Evolutionary conservation across 2,888 invertebrate species (phyloP), one percentile per base, ranked within the genome.

Genomic region (Drosophila subsilvestris): DNA sequence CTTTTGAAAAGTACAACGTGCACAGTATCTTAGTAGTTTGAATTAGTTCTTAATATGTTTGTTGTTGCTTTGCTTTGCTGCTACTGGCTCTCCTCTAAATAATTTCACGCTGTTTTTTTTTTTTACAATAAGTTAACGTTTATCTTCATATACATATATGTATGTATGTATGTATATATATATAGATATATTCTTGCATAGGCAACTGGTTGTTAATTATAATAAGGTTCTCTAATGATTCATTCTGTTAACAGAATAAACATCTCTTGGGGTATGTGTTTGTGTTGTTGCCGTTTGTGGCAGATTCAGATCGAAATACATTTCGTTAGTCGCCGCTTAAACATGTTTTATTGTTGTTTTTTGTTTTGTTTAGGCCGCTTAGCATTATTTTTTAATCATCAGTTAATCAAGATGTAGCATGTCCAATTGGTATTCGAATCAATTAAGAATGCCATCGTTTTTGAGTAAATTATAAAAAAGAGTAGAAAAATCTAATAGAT

Each of bases 401-500:
- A 37, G 61, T 63, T 68, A 69, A 83, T 76, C 29, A 78, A 73
- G 56, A 55, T 62, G 45, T 72, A 76, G 71, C 74, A 66, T 47
- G 74, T 86, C 73, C 75, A 83, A 78, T 78, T 74, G 68, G 47
- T 44, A 82, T 75, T 60, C 67, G 54, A 75, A 74, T 76, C 81
- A 83, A 61, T 62, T 57, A 57, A 74, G 69, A 78, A 37, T 75
- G 81, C 51, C 63, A 37, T 37, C 14, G n/a, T 44, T 49, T 60
- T 75, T 66, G 70, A 80, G 81, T 85, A 85, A 85, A 85, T 85
- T 75, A 88, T 86, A 88, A 79, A 85, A 84, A 86, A 86, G 88
- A 86, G 86, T 86, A 86, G 86, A 86, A 88, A 84, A 88, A 79
- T 88, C 86, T 88, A 88, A 84, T 88, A 84, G 80, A 88, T 79